These are phyloP conservation scores for Sparidentex hasta DNA, from an alignment of 2,797 vertebrate genomes.

Conservation along the genomic window DNA sequence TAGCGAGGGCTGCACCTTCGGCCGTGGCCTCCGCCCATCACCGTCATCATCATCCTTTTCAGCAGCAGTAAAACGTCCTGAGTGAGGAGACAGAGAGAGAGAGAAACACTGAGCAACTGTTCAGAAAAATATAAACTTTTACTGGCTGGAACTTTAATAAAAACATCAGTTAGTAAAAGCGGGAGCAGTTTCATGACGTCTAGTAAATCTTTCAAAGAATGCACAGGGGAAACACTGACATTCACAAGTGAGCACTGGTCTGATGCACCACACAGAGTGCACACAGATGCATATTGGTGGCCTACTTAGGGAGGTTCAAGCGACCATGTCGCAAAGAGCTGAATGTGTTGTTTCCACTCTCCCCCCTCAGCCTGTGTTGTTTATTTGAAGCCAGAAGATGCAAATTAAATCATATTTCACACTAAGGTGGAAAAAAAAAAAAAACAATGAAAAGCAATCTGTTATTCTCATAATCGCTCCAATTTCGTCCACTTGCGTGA, in stretches of 20 bases:
- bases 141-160: constrained; percentile 31
- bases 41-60: constrained; percentile 61
- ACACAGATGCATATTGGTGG: constrained; percentile 21
- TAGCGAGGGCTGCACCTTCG: constrained; percentile 80
- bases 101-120: constrained; percentile 22
- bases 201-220: constrained; percentile 30
- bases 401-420: constrained; percentile 6
- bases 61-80: constrained; percentile 54
- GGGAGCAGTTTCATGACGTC: constrained; percentile 19
- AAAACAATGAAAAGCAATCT: constrained; percentile 13
- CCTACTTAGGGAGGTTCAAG: constrained; percentile 37
- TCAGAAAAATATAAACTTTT: constrained; percentile 37
- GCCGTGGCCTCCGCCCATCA: constrained; percentile 71
- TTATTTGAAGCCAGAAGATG: background rate
- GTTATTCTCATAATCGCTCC: background rate
- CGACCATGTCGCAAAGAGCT: background rate
- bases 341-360: background rate
- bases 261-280: constrained; percentile 40
- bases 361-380: background rate
- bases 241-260: constrained; percentile 27
- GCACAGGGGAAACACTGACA: background rate
- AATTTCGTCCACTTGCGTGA: constrained; percentile 10
- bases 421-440: constrained; percentile 3
- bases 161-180: constrained; percentile 42
- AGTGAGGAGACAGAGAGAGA: constrained; percentile 24